Evolutionary conservation across 2,888 invertebrate species (phyloP), one percentile per base, ranked within the genome.

Genomic region (Cephus rjabovi): DNA sequence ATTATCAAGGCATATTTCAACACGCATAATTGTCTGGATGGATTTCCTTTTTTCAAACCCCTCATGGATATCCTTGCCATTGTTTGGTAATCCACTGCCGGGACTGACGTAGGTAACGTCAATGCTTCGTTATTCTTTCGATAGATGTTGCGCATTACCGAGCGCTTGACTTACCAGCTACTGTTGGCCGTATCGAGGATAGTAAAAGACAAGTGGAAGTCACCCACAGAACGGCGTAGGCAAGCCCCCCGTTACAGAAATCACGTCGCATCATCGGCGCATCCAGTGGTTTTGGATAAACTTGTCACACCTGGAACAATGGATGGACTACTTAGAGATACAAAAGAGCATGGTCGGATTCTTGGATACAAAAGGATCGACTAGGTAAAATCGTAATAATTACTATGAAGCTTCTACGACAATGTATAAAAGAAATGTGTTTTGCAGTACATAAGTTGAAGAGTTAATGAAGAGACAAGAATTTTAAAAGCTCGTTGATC

Each of bases 181-280:
- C 56, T 6, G 56, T 84, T 84, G 80, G 84, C 83, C 82, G 86
- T 37, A 86, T 81, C 76, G 85, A 83, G 79, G 87, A 84, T 78
- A 88, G 80, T 79, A 88, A 81, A 77, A 89, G 85, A 80, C 86
- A 86, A 82, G 86, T 83, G 81, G 87, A 87, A 83, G 89, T 88
- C 87, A 88, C 87, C 88, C 87, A 85, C 86, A 86, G 87, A 87
- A 88, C 86, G 87, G 89, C 84, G 88, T 87, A 88, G 86, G 87
- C 86, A 84, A 86, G 84, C 86, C 88, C 86, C 87, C 89, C 88
- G 87, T 89, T 90, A 86, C 83, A 88, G 80, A 87, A 88, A 87
- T 88, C 88, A 87, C 88, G 87, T 86, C 86, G 89, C 91, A 91
- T 91, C 88, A 88, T 91, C 90, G 86, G 88, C 87, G 86, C 90